Conservation (phyloP, 1,140 invertebrate species). For the Diorhabda carinulata region DNA sequence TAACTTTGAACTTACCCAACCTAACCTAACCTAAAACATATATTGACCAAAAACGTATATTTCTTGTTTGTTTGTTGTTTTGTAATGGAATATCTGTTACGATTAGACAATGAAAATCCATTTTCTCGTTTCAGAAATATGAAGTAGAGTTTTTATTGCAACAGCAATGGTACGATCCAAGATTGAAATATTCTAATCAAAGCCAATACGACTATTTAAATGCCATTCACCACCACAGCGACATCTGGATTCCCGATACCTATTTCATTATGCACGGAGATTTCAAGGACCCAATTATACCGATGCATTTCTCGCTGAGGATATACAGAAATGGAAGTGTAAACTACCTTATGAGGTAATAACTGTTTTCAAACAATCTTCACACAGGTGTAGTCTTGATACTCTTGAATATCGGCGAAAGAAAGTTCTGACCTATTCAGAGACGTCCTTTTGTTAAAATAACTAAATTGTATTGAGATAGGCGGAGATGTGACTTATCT, state of each 20-base stretch:
- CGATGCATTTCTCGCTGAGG: constrained; percentile 83
- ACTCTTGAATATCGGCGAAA: too few relatives aligned
- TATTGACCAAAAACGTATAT: neutral
- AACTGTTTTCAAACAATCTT: neutral
- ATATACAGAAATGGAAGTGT: constrained; percentile 90
- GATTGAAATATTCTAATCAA: constrained; percentile 78
- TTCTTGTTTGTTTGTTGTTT: neutral
- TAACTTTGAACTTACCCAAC: neutral
- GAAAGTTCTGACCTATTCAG: too few relatives aligned
- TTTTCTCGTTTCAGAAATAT: constrained; percentile 72
- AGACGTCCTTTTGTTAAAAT: too few relatives aligned
- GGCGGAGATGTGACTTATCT: too few relatives aligned
- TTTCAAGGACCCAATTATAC: constrained; percentile 87
- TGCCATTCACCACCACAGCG: constrained; percentile 83
- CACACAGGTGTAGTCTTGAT: too few relatives aligned
- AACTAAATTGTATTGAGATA: too few relatives aligned
- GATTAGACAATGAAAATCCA: neutral
- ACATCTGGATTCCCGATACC: constrained; percentile 89
- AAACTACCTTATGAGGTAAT: constrained; percentile 84
- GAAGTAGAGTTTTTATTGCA: constrained; percentile 89
- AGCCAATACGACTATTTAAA: constrained; percentile 82
- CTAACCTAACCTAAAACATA: neutral
- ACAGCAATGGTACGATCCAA: constrained; percentile 86
- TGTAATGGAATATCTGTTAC: neutral
- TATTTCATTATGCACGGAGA: constrained; percentile 95